Evolutionary conservation across 2,113 vertebrate genomes (phyloP).

Genomic region (Pollachius pollachius): DNA sequence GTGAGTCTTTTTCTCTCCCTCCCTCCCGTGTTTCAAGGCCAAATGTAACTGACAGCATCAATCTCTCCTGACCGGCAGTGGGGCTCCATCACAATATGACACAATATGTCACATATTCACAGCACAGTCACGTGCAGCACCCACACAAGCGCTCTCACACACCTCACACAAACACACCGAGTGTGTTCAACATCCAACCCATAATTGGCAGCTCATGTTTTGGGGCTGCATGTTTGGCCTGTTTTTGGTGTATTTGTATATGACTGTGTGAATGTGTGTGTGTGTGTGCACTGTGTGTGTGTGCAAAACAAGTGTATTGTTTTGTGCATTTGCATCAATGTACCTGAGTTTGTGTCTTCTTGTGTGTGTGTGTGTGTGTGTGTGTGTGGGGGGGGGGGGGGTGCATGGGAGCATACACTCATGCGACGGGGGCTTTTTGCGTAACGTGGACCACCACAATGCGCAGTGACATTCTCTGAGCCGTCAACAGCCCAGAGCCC

Average conservation of each 20-base stretch:
- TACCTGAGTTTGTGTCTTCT: background rate
- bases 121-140: no score
- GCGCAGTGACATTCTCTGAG: slow-evolving; percentile 64
- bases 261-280: no score
- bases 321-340: slow-evolving; percentile 4
- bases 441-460: slow-evolving; percentile 44
- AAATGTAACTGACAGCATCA: slow-evolving; percentile 4
- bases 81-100: slow-evolving; percentile 15
- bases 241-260: no score
- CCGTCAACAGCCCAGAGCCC: slow-evolving; percentile 54
- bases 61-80: background rate
- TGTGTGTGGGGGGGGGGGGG: background rate
- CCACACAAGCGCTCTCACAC: no score
- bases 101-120: slow-evolving; percentile 11
- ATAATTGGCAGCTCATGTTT: no score
- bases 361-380: background rate
- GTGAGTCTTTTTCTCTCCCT: slow-evolving; percentile 2
- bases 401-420: no score
- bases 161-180: no score
- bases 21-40: background rate
- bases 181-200: no score
- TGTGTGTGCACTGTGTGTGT: no score
- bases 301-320: no score
- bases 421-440: no score
- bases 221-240: no score